Evolutionary conservation across 2,888 invertebrate genomes (phyloP), one percentile per base, ranked within the genome.

Genomic region (Eupeodes latifasciatus): DNA sequence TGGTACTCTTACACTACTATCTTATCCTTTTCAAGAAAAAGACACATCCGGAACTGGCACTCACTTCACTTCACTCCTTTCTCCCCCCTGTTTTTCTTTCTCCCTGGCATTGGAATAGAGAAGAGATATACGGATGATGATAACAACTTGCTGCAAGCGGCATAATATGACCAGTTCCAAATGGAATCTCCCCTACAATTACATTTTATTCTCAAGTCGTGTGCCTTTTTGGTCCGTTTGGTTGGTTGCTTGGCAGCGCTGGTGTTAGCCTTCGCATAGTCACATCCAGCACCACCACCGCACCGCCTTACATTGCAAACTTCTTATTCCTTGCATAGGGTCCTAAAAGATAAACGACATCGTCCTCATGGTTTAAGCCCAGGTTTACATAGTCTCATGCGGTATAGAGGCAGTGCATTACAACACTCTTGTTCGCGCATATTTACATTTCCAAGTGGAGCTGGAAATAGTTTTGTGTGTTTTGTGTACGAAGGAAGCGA

Each of bases 371-470:
- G 81, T 78, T 61, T 78, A 78, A 55, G 59, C 34, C 66, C 61
- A 67, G 80, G 83, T 80, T 72, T 79, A 83, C 83, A 79, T 64
- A 59, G 74, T 79, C 49, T 64, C 61, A 59, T 59, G 74, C 74
- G 19, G 69, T 53, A 64, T 9, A 9, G n/a, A 49, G 62, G 77
- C 71, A 79, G 83, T 76, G 55, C 76, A 78, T 81, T 81, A 77
- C 84, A 84, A 78, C 78, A 85, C 84, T 81, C 84, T 81, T 81
- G 69, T 81, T 78, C 53, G 77, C 69, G 81, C 88, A 78, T 88
- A 88, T 88, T 88, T 85, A 88, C 85, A 88, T 88, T 88, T 78
- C 75, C 81, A 88, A 88, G 88, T 88, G 75, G 74, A 78, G 84
- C 74, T 78, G 36, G 19, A 78, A 80, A 88, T 84, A 83, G 85